Percentiles rank a stretch among this genome's conserved stretches.
Conservation (phyloP, 2,113 vertebrate species). For the Xiphias gladius region DNA sequence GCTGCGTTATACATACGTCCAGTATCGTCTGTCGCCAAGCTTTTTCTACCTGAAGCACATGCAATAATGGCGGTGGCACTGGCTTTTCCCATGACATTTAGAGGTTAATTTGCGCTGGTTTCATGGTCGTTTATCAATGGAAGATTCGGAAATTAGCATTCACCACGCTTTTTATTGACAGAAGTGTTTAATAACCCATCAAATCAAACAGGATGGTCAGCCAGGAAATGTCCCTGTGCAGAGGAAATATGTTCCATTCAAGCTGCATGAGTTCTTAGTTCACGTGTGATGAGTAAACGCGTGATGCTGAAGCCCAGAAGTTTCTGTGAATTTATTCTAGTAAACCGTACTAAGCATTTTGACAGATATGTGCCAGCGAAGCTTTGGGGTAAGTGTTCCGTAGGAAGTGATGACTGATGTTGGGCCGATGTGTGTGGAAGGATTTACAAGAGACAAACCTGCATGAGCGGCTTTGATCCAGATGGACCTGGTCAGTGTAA, state of each 20-base stretch:
- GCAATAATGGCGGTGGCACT: conserved; percentile 76
- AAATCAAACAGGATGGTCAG: conserved; percentile 79
- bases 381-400: conserved; percentile 57
- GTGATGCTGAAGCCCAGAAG: not conserved
- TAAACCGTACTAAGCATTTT: conserved; percentile 2
- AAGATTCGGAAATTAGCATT: conserved; percentile 84
- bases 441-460: conserved; percentile 73
- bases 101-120: conserved; percentile 87
- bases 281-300: conserved; percentile 5
- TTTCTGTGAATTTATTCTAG: conserved; percentile 42
- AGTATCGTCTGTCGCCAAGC: conserved; percentile 33
- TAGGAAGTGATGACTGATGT: conserved; percentile 45
- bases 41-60: conserved; percentile 69
- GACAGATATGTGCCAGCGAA: conserved; percentile 48
- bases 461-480: conserved; percentile 84
- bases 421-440: conserved; percentile 73
- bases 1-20: not conserved
- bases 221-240: conserved; percentile 43
- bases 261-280: conserved; percentile 22
- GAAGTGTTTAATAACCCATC: conserved; percentile 86
- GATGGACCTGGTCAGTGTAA: conserved; percentile 78
- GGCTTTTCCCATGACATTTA: conserved; percentile 87
- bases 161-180: conserved; percentile 87
- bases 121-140: conserved; percentile 86
- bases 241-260: conserved; percentile 29